Evolutionary conservation across 2,888 invertebrate genomes (phyloP), one percentile per base, ranked within the genome.

Genomic region (Phengaris alcon): DNA sequence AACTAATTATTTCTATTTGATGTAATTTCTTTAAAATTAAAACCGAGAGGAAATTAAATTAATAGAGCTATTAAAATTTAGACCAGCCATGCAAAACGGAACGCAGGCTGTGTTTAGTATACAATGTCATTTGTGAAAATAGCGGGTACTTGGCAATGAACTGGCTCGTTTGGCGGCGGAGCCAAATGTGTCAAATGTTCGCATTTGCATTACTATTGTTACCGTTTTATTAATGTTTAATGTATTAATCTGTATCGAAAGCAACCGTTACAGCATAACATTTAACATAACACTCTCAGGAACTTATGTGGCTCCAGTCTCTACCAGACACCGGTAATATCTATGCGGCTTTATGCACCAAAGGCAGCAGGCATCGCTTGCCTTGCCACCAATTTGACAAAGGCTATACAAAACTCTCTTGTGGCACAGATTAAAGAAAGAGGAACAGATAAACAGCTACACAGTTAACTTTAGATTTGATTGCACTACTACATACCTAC

Each of bases 61-160:
- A 64, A 64, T 64, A 64, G 64, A 70, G 35, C 72, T 12, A 72
- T 35, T 57, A 75, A 46, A 55, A 70, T 59, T 46, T 75, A 75
- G 75, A 9, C 15, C 75, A 70, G 54, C 55, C 55, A 46, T 22
- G 57, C 22, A 44, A 74, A 74, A 77, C 76, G 75, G 74, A 75
- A 68, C 75, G 55, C 74, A 22, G 59, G 46, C 57, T 74, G 80
- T 81, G 85, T 79, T 75, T 77, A 73, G 87, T 87, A 87, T 85
- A 83, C 81, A 79, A 78, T 83, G 79, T 82, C 78, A 81, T 84
- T 85, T 84, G 70, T 70, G 82, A 81, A 84, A 82, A 78, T 80
- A 82, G 81, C 85, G 84, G 83, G 88, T 87, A 89, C 89, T 92
- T 92, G 92, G 92, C 92, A 91, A 86, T 90, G 90, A 90, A 89